Evolutionary conservation across 2,797 vertebrate species (phyloP).

Genomic region (Steatocranus sp.): DNA sequence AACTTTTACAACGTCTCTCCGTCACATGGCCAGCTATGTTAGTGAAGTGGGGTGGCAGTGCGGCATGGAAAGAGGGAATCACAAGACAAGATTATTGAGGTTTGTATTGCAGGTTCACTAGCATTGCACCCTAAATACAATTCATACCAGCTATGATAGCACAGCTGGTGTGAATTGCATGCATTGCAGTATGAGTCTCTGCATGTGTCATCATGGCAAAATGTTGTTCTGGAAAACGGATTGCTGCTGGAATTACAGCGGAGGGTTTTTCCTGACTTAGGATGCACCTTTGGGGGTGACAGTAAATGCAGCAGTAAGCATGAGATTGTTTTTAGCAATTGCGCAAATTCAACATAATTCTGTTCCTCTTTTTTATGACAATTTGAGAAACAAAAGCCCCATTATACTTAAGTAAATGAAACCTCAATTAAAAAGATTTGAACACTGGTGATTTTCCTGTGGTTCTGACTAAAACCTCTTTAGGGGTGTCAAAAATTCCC

Average conservation of each 20-base stretch:
- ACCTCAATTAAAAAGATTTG: not conserved
- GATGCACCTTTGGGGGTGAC: not conserved
- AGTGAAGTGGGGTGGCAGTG: not conserved
- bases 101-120: not conserved
- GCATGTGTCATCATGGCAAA: not conserved
- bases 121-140: not conserved
- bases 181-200: not conserved
- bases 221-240: not conserved
- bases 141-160: not conserved
- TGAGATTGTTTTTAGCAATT: not conserved
- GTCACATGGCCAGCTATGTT: not conserved
- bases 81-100: not conserved
- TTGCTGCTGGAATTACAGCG: not conserved
- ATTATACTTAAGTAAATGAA: not conserved
- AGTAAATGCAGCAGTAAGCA: not conserved
- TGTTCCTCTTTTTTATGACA: not conserved
- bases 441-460: constrained; percentile 3
- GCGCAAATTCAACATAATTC: not conserved
- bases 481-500: not conserved
- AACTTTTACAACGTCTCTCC: not conserved
- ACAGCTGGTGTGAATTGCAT: not conserved
- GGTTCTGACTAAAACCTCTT: not conserved
- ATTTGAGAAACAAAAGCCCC: not conserved
- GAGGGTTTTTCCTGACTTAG: not conserved
- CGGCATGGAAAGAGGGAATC: not conserved